Conservation (phyloP, 2,888 invertebrate species). For the Hoplodrina blanda region DNA sequence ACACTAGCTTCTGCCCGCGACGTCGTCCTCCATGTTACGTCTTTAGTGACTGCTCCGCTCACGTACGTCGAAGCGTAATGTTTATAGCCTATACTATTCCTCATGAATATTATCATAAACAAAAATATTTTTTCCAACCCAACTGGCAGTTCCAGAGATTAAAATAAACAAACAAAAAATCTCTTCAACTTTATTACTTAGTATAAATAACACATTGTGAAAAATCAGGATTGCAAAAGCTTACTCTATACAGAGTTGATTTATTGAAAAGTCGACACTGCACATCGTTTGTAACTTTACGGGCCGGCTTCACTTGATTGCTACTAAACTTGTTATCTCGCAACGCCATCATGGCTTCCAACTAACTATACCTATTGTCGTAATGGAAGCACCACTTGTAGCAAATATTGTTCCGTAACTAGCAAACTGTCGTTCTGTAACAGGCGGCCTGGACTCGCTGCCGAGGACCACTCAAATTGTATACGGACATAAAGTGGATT, state of each 20-base stretch:
- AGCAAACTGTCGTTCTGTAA: not conserved
- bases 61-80: no score
- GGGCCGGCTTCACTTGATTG: constrained; percentile 12
- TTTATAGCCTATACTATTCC: no score
- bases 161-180: no score
- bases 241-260: not conserved
- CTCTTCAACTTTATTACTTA: no score
- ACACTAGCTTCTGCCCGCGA: no score
- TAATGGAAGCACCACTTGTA: constrained; percentile 11
- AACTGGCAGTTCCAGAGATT: no score
- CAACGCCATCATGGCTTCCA: not conserved
- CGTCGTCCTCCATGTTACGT: no score
- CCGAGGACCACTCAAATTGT: constrained; percentile 7
- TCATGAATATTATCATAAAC: no score
- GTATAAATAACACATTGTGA: no score
- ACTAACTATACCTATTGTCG: not conserved
- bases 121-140: no score
- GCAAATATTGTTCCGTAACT: constrained; percentile 11
- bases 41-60: no score
- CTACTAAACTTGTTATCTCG: constrained; percentile 10
- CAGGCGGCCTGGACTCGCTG: not conserved
- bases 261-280: not conserved
- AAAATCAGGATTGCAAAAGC: no score
- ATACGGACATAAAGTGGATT: not conserved
- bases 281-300: not conserved